These are phyloP conservation scores for Reticulitermes speratus DNA, from an alignment of 1,140 invertebrate genomes.

Conservation along the genomic window DNA sequence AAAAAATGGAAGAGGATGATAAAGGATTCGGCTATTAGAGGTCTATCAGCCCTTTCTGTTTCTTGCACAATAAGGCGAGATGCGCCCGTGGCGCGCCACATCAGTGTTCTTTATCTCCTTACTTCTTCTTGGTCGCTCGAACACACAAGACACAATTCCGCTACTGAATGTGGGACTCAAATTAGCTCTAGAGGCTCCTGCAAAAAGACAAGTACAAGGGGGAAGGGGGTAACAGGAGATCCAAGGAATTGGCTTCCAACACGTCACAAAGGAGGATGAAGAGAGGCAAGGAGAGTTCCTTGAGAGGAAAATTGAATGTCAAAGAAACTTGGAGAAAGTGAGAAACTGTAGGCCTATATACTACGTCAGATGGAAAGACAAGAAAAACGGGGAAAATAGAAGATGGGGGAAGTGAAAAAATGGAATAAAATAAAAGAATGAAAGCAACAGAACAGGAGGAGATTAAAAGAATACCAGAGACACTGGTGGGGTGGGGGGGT, in stretches of 20 bases:
- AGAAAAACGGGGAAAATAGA: background rate
- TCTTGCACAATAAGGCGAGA: background rate
- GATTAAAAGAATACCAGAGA: background rate
- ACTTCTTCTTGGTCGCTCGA: background rate
- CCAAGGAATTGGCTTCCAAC: constrained; percentile 7
- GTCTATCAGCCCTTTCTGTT: constrained; percentile 1
- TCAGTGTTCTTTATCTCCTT: background rate
- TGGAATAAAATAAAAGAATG: constrained; percentile 10
- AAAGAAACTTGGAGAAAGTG: constrained; percentile 19
- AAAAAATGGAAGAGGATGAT: constrained; percentile 1
- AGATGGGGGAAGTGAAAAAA: background rate
- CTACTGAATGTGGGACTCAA: background rate
- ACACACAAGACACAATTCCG: background rate
- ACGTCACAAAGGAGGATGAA: constrained; percentile 5
- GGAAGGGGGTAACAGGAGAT: background rate
- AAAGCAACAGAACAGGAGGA: constrained; percentile 2
- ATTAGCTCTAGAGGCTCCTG: background rate
- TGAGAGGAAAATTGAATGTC: constrained; percentile 19
- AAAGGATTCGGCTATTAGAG: constrained; percentile 1
- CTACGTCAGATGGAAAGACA: background rate
- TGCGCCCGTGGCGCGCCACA: background rate
- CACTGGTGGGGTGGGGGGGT: background rate
- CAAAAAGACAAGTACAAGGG: background rate
- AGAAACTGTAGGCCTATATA: background rate
- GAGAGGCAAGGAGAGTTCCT: background rate